Evolutionary conservation across 2,888 invertebrate genomes (phyloP).

Genomic region (Xestia sexstrigata): DNA sequence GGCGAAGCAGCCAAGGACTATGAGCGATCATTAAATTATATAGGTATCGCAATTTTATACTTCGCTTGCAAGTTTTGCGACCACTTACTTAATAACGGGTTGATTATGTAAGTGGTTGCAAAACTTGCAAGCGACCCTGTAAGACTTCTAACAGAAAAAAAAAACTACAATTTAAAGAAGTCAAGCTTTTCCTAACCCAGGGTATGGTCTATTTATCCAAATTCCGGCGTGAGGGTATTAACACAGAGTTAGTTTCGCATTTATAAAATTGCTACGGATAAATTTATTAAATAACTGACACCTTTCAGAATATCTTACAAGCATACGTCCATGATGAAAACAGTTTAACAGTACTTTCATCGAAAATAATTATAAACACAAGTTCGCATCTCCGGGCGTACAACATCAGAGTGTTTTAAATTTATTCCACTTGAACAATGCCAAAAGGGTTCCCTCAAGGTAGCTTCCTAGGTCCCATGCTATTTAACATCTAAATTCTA

Average conservation of each 20-base stretch:
- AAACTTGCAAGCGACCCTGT: background rate
- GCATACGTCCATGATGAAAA: background rate
- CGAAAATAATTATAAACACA: background rate
- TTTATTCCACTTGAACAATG: background rate
- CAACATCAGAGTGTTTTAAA: background rate
- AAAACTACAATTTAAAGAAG: no score
- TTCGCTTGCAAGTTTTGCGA: no score
- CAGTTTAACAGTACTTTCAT: background rate
- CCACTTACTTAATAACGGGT: background rate
- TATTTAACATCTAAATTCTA: slow-evolving; percentile 9
- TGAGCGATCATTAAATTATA: background rate
- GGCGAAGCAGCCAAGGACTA: background rate
- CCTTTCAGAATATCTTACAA: background rate
- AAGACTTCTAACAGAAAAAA: background rate
- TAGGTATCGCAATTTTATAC: background rate
- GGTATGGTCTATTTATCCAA: no score
- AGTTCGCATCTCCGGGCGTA: background rate
- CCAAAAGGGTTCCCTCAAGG: background rate
- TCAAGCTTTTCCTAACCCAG: no score
- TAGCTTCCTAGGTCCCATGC: background rate
- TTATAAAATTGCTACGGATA: background rate
- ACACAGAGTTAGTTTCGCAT: background rate
- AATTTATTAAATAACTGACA: background rate
- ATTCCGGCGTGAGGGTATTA: background rate
- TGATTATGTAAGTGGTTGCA: no score